phyloP scores from a whole-genome alignment of 2,113 vertebrate species.

The Phrynosoma platyrhinos region DNA sequence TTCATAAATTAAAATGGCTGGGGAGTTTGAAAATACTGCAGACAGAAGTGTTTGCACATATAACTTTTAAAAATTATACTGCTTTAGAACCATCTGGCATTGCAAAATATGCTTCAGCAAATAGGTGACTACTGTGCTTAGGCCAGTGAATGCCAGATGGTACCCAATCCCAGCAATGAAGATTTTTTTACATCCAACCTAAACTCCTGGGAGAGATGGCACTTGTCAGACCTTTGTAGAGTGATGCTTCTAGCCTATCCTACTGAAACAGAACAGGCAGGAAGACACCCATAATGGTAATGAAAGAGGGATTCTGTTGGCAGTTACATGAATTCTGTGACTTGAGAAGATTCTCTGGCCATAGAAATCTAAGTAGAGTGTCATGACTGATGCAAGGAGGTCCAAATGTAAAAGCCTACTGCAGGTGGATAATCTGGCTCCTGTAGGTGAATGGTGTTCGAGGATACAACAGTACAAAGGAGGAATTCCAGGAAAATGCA shows the following conservation, averaged over 20 bases:
- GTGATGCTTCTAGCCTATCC: background rate
- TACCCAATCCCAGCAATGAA: background rate
- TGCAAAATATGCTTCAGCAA: background rate
- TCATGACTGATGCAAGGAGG: background rate
- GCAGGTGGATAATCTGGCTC: background rate
- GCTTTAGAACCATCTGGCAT: background rate
- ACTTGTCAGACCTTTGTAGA: background rate
- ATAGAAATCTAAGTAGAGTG: background rate
- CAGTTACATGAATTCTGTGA: background rate
- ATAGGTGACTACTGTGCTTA: background rate
- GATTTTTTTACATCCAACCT: background rate
- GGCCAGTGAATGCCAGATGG: background rate
- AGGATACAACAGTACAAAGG: background rate
- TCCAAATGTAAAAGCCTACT: background rate
- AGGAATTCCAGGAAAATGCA: slow-evolving; percentile 24
- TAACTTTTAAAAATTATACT: background rate
- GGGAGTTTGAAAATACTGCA: too few relatives aligned
- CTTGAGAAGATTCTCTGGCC: too few relatives aligned
- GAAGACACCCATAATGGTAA: too few relatives aligned
- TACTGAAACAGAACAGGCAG: background rate
- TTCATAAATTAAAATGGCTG: background rate
- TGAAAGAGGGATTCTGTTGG: background rate
- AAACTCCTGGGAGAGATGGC: background rate
- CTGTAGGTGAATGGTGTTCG: background rate
- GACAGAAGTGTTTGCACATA: background rate